phyloP scores from a whole-genome alignment of 2,797 vertebrate genomes.

The Eutrigla gurnardus region DNA sequence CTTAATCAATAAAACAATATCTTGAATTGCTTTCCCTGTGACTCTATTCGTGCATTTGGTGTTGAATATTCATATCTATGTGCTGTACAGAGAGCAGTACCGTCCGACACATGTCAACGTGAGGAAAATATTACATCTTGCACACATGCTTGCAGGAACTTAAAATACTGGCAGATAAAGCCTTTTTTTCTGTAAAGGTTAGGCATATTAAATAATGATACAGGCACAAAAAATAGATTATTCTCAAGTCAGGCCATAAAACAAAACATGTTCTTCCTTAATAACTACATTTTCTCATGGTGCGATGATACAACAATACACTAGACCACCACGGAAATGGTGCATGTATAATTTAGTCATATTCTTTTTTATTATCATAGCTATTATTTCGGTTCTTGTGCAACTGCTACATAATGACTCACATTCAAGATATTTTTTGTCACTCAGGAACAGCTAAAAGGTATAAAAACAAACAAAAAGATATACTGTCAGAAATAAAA shows the following conservation, averaged over 20 bases:
- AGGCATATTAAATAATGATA: conserved; percentile 66
- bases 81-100: conserved; percentile 56
- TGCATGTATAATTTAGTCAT: conserved; percentile 87
- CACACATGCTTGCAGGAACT: conserved; percentile 69
- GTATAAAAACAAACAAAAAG: conserved; percentile 81
- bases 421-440: conserved; percentile 98
- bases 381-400: conserved; percentile 94
- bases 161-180: conserved; percentile 60
- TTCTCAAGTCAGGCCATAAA: conserved; percentile 58
- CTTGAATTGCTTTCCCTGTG: conserved; percentile 40
- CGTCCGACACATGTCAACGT: conserved; percentile 38
- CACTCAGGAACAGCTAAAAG: conserved; percentile 97
- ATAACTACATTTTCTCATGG: conserved; percentile 55
- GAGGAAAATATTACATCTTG: conserved; percentile 51
- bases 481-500: conserved; percentile 81
- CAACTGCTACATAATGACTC: conserved; percentile 99
- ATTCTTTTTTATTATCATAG: conserved; percentile 85
- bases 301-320: conserved; percentile 80
- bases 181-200: conserved; percentile 49
- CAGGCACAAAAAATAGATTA: conserved; percentile 70
- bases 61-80: conserved; percentile 62
- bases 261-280: conserved; percentile 56
- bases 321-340: conserved; percentile 86
- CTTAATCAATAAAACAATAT: conserved; percentile 30
- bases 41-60: conserved; percentile 56